Percentiles rank a stretch among this genome's conserved stretches.
These are phyloP conservation scores for Xiphophorus maculatus DNA, from an alignment of 2,113 vertebrate genomes.

Conservation along the genomic window DNA sequence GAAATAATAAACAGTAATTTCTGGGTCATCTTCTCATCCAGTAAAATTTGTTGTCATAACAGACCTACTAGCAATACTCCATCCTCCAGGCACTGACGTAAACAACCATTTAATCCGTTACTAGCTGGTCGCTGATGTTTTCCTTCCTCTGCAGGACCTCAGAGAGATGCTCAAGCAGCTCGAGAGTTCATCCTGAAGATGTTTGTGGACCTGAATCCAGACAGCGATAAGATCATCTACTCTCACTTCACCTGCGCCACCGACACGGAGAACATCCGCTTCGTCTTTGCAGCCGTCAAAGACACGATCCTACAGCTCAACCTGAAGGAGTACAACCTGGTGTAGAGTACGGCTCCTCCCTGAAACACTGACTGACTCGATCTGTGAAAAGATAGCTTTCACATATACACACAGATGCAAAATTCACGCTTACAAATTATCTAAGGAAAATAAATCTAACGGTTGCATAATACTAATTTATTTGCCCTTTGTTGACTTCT, in stretches of 20 bases:
- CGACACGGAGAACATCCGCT: conserved; percentile 95
- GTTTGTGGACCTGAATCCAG: conserved; percentile 97
- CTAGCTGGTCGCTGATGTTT: not conserved
- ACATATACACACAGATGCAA: conserved; percentile 38
- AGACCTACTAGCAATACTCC: no score
- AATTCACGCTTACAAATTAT: conserved; percentile 4
- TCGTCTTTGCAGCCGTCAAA: conserved; percentile 96
- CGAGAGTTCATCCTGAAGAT: conserved; percentile 97
- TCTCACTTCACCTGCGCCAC: conserved; percentile 98
- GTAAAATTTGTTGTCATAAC: no score
- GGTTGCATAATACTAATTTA: conserved; percentile 93
- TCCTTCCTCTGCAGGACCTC: conserved; percentile 82
- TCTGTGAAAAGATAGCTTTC: conserved; percentile 81
- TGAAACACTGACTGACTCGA: conserved; percentile 69
- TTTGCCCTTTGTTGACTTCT: conserved; percentile 87
- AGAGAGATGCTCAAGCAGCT: conserved; percentile 90
- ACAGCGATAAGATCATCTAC: conserved; percentile 97
- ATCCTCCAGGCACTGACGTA: no score
- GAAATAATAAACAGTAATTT: no score
- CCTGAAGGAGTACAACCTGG: conserved; percentile 96
- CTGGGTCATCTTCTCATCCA: no score
- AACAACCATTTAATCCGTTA: no score
- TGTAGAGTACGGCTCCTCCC: conserved; percentile 70
- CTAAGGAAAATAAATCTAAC: conserved; percentile 33
- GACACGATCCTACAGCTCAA: conserved; percentile 95